These are phyloP conservation scores for Panorpa germanica DNA, from an alignment of 2,888 invertebrate species.

Conservation along the genomic window DNA sequence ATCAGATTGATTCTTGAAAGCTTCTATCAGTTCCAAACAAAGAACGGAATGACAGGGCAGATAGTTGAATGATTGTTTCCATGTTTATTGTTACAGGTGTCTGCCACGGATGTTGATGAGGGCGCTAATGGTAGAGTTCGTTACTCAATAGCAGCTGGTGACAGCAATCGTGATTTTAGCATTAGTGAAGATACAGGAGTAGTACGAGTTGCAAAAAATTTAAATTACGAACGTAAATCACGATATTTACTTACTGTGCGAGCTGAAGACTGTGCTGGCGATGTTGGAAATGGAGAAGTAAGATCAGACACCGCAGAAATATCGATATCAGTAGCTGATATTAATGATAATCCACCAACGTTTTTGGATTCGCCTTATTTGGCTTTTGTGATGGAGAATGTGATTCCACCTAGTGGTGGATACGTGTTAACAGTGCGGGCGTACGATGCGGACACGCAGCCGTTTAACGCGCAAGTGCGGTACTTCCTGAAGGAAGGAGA, in stretches of 20 bases:
- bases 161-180: conserved; percentile 78
- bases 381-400: conserved; percentile 85
- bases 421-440: conserved; percentile 71
- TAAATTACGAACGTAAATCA: conserved; percentile 81
- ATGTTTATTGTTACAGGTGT: conserved; percentile 36
- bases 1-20: conserved; percentile 5
- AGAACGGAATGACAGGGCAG: background rate
- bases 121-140: conserved; percentile 80
- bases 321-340: conserved; percentile 69
- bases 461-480: conserved; percentile 75
- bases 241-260: conserved; percentile 67
- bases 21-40: conserved; percentile 6
- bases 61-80: background rate
- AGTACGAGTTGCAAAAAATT: conserved; percentile 76
- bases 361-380: conserved; percentile 90
- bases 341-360: conserved; percentile 86
- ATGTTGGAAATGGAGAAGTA: conserved; percentile 32
- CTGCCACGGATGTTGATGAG: conserved; percentile 76
- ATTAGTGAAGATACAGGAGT: conserved; percentile 85
- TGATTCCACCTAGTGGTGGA: conserved; percentile 60
- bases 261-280: conserved; percentile 74
- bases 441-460: conserved; percentile 78
- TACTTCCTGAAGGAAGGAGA: conserved; percentile 90
- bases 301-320: conserved; percentile 63
- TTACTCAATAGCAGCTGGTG: conserved; percentile 76